Percentiles rank a stretch among this genome's conserved stretches.
These are phyloP conservation scores for Ceyx cyanopectus DNA, from an alignment of 2,113 vertebrate genomes.

Conservation along the genomic window DNA sequence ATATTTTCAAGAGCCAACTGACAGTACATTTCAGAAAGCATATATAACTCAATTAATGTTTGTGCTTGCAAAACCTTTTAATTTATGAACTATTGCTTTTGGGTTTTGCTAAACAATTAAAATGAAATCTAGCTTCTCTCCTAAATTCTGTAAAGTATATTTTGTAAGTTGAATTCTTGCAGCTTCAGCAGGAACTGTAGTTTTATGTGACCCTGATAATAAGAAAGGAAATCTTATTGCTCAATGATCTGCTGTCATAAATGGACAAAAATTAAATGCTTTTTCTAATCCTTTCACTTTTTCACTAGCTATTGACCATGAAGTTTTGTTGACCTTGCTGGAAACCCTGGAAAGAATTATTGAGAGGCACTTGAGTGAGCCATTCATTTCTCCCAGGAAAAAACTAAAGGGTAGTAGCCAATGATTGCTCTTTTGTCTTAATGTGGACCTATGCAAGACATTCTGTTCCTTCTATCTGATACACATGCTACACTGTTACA, in stretches of 20 bases:
- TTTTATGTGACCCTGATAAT: neutral
- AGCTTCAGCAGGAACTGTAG: slow-evolving; percentile 27
- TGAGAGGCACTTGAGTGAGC: slow-evolving; percentile 38
- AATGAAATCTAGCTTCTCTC: slow-evolving; percentile 46
- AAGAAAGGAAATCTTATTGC: slow-evolving; percentile 32
- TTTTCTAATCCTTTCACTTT: slow-evolving; percentile 48
- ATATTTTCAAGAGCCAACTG: slow-evolving; percentile 51
- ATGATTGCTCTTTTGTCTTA: slow-evolving; percentile 38
- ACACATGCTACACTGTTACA: neutral
- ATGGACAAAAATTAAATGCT: slow-evolving; percentile 46
- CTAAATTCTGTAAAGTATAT: slow-evolving; percentile 39
- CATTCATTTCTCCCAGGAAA: slow-evolving; percentile 38
- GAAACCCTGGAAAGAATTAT: slow-evolving; percentile 50
- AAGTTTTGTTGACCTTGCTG: slow-evolving; percentile 58
- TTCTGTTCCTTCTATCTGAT: neutral
- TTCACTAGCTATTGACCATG: slow-evolving; percentile 45
- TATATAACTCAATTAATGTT: slow-evolving; percentile 55
- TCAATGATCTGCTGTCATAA: slow-evolving; percentile 35
- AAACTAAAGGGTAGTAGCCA: slow-evolving; percentile 7
- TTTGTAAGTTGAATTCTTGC: slow-evolving; percentile 50
- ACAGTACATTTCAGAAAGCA: slow-evolving; percentile 55
- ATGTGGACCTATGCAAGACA: slow-evolving; percentile 37
- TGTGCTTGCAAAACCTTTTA: slow-evolving; percentile 42
- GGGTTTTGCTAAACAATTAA: slow-evolving; percentile 47
- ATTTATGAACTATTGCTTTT: slow-evolving; percentile 52